A percentile compares a stretch with the other conserved stretches of the same genome.
These are phyloP conservation scores for Ascidia mentula DNA, from an alignment of 23 tunicate genomes.

Conservation along the genomic window DNA sequence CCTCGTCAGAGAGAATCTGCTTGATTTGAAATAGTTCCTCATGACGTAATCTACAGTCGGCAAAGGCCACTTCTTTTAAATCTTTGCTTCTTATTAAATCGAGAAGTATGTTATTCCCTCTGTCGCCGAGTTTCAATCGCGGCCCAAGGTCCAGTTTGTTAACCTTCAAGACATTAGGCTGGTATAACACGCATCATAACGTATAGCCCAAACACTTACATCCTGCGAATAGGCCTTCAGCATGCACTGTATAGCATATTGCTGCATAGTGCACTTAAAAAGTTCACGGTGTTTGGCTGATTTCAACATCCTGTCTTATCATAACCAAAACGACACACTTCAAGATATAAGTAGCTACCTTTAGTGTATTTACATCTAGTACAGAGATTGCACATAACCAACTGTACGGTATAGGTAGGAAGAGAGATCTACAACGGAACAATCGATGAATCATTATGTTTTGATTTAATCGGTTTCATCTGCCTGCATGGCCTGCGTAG, in stretches of 20 bases:
- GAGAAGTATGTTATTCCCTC: constrained; percentile 41
- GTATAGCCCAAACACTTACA: constrained; percentile 3
- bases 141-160: constrained; percentile 33
- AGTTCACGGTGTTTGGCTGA: constrained; percentile 12
- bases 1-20: constrained; percentile 26
- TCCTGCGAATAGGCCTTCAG: constrained; percentile 28
- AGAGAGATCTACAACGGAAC: constrained; percentile 1
- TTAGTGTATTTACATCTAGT: no score
- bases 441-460: neutral
- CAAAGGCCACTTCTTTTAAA: constrained; percentile 23
- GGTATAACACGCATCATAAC: neutral
- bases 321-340: neutral
- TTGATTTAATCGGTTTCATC: neutral
- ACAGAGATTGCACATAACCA: neutral
- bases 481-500: neutral
- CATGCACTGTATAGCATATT: constrained; percentile 38
- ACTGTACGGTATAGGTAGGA: neutral
- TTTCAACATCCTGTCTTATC: neutral
- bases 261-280: constrained; percentile 43
- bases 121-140: constrained; percentile 30
- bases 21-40: constrained; percentile 25
- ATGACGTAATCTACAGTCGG: constrained; percentile 27
- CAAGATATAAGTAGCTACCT: neutral
- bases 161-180: neutral
- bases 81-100: constrained; percentile 40